Evolutionary conservation across 1,140 invertebrate genomes (phyloP).

Genomic region (Drosophila mojavensis): DNA sequence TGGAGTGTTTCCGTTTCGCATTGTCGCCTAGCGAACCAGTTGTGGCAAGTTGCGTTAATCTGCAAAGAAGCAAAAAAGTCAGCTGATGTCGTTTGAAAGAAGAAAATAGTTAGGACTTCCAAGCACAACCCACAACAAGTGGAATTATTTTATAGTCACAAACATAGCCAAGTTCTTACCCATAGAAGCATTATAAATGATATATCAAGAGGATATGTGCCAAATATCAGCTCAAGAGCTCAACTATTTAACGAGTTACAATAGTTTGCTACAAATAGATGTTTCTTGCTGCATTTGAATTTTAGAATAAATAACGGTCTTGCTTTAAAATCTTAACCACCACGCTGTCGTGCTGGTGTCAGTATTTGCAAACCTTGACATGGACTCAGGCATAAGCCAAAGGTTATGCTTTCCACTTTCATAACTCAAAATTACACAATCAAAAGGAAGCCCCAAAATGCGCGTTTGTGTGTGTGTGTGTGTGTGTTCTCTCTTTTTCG

Average conservation of each 20-base stretch:
- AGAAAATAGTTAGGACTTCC: not conserved
- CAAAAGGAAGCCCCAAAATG: slow-evolving; percentile 34
- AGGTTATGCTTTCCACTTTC: slow-evolving; percentile 35
- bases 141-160: not conserved
- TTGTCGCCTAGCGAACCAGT: slow-evolving; percentile 50
- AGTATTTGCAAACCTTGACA: slow-evolving; percentile 35
- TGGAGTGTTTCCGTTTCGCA: slow-evolving; percentile 58
- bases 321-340: not conserved
- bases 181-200: not conserved
- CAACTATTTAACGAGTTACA: not conserved
- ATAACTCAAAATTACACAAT: slow-evolving; percentile 59
- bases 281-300: not conserved
- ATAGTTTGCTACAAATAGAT: not conserved
- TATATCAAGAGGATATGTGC: not conserved
- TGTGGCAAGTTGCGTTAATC: slow-evolving; percentile 60
- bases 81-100: too few species aligned
- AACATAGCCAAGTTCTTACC: not conserved
- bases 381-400: slow-evolving; percentile 21
- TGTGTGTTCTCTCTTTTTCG: not conserved
- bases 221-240: not conserved
- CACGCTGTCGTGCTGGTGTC: not conserved
- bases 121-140: not conserved
- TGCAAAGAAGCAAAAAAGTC: slow-evolving; percentile 2
- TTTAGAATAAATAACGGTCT: not conserved
- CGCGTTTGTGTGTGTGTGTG: not conserved